Evolutionary conservation across 2,113 vertebrate species (phyloP).

Genomic region (Engraulis encrasicolus): DNA sequence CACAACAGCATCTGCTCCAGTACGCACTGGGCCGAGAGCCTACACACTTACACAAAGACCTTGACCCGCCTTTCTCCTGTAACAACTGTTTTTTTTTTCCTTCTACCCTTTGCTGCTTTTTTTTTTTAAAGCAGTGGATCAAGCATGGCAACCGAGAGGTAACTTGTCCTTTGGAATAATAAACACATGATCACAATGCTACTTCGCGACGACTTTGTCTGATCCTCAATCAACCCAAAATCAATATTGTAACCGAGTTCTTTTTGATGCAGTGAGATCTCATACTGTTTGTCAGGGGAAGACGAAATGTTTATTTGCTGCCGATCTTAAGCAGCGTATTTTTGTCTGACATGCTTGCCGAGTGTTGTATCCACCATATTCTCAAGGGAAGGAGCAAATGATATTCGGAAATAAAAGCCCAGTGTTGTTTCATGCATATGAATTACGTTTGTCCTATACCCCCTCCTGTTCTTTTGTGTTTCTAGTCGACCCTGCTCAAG

Average conservation of each 20-base stretch:
- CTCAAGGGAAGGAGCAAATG: background rate
- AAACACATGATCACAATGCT: background rate
- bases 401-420: background rate
- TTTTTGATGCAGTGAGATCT: background rate
- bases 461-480: constrained; percentile 9
- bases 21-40: background rate
- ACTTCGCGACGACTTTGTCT: background rate
- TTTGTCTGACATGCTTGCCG: constrained; percentile 6
- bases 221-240: background rate
- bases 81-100: constrained; percentile 13
- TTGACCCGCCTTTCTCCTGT: constrained; percentile 1
- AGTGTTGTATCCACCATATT: background rate
- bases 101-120: background rate
- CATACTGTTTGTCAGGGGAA: background rate
- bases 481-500: constrained; percentile 84
- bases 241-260: background rate
- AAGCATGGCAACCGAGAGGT: background rate
- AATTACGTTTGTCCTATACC: background rate
- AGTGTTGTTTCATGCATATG: background rate
- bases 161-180: background rate
- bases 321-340: background rate
- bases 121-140: background rate
- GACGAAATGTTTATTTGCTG: background rate
- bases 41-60: background rate
- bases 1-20: background rate